These are phyloP conservation scores for Protobothrops mucrosquamatus DNA, from an alignment of 2,113 vertebrate genomes.

Conservation along the genomic window DNA sequence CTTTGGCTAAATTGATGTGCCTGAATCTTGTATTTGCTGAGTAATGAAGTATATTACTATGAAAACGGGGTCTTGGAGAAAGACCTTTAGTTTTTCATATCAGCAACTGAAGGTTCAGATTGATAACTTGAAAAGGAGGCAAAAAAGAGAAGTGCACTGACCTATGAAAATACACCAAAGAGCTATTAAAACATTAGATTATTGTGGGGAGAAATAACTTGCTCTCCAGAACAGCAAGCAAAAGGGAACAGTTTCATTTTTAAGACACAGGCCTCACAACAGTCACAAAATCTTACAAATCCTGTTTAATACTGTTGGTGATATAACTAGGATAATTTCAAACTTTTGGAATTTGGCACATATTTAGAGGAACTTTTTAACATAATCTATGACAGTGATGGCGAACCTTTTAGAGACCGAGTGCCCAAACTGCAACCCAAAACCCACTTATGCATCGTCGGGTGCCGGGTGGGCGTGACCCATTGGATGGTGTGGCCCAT, in stretches of 20 bases:
- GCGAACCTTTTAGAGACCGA: too few relatives aligned
- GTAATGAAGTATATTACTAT: neutral
- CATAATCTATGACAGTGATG: neutral
- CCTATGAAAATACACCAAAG: neutral
- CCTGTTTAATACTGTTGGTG: neutral
- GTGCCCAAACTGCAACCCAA: too few relatives aligned
- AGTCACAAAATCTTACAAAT: neutral
- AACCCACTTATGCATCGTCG: too few relatives aligned
- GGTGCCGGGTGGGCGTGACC: too few relatives aligned
- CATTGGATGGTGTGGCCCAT: too few relatives aligned
- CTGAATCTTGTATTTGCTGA: neutral
- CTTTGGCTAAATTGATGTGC: neutral
- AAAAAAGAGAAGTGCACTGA: neutral
- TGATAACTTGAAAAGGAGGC: neutral
- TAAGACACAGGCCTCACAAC: neutral
- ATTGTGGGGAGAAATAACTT: neutral
- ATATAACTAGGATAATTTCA: neutral
- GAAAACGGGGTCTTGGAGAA: neutral
- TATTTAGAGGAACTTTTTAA: neutral
- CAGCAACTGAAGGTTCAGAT: neutral
- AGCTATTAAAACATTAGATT: neutral
- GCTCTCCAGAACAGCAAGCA: neutral
- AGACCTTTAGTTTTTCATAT: neutral
- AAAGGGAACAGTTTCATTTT: neutral
- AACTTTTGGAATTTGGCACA: neutral